Evolutionary conservation across 64 coral and sea anemone genomes (phyloP), one percentile per base, ranked within the genome.

Genomic region (Astreopora myriophthalma): DNA sequence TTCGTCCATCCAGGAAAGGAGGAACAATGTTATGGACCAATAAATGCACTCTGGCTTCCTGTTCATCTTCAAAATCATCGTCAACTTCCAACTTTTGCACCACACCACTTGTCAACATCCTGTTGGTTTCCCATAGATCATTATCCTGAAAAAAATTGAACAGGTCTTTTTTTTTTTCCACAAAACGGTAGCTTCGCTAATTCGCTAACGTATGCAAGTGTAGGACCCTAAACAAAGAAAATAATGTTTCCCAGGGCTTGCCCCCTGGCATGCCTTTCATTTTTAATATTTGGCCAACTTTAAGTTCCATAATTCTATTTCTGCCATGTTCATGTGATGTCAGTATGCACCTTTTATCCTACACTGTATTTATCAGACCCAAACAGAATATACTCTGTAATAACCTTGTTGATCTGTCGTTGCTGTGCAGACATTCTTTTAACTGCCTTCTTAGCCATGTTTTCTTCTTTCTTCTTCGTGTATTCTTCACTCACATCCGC

Each of bases 51-150:
- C 86, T 95, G 17, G 94, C 94, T 84, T 99, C 94, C 36, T 96
- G 92, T 76, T 99, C 97, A 9, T 99, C 97, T 3, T 99, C 97
- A 93, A 99, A 99, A 79, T 99, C 97, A 76, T 99, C 97, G 63
- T 99, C 94, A 16, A 99, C 97, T 69, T 99, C 97, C 20, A 99
- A 88, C 25, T 95, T 95, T 23, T 99, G 97, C 28, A 99, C 97
- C 14, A 99, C 97, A 30, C 97, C 97, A 95, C 97, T 99, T 10
- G 97, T 99, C 23, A 99, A 88, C 97, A 99, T 99, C 28, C 97
- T 91, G 76, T 99, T 99, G 0, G 97, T 99, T 52, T 99, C 97
- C 97, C 97, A 99, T 57, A 95, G 84, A 26, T 99, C 97, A 85
- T 95, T 99, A 69, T 99, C 97, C 97, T 99, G 71, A 81, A 44